Evolutionary conservation across 2,888 invertebrate species (phyloP).

Genomic region (Acanthacorydalis orientalis): DNA sequence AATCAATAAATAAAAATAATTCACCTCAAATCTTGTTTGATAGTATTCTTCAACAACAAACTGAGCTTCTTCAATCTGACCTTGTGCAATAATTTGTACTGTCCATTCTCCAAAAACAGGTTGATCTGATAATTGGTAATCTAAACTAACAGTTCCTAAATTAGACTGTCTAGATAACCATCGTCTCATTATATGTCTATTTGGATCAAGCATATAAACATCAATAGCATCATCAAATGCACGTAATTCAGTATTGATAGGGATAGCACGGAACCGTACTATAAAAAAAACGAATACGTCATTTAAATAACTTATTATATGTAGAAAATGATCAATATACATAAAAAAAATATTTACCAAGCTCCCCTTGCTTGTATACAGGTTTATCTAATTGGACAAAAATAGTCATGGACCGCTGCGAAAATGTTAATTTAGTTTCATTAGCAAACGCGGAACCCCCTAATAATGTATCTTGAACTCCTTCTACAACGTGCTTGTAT

Average conservation of each 20-base stretch:
- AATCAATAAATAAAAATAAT: too few relatives aligned
- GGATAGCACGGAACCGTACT: conserved; percentile 80
- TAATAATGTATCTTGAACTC: conserved; percentile 49
- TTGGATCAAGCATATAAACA: conserved; percentile 82
- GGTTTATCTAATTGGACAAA: conserved; percentile 93
- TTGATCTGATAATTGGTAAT: conserved; percentile 80
- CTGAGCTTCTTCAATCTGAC: conserved; percentile 69
- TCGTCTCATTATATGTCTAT: conserved; percentile 70
- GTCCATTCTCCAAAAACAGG: conserved; percentile 87
- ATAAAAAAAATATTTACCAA: conserved; percentile 28
- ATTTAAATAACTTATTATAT: not conserved
- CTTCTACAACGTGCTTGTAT: conserved; percentile 41
- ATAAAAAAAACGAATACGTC: conserved; percentile 17
- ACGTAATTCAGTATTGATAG: conserved; percentile 80
- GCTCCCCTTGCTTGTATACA: conserved; percentile 84
- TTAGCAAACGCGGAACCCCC: conserved; percentile 83
- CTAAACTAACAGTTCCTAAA: conserved; percentile 82
- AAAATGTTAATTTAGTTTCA: conserved; percentile 71
- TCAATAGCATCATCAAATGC: conserved; percentile 84
- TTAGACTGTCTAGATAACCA: conserved; percentile 91
- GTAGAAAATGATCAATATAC: not conserved
- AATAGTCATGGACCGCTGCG: conserved; percentile 82
- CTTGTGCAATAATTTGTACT: conserved; percentile 74
- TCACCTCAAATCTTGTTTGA: conserved; percentile 78
- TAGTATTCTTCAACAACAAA: conserved; percentile 91